phyloP scores from a whole-genome alignment of 2,888 invertebrate genomes.

The Brenthis daphne region DNA sequence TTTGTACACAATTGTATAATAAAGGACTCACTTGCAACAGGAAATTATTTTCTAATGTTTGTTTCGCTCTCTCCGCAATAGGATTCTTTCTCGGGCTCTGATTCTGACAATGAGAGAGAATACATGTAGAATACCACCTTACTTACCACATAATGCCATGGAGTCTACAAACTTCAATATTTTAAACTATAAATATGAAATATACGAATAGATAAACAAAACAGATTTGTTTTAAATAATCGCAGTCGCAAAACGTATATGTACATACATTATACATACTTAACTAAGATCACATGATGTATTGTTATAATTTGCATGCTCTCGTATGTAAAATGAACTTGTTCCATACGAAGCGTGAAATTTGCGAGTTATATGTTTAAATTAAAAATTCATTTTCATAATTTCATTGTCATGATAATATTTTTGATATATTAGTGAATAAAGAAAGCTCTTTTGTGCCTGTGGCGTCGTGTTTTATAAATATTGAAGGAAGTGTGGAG shows the following conservation, averaged over 20 bases:
- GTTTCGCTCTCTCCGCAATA: slow-evolving; percentile 80
- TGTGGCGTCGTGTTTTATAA: slow-evolving; percentile 2
- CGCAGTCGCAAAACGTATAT: background rate
- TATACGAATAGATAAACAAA: background rate
- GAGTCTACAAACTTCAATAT: slow-evolving; percentile 11
- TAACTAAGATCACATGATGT: slow-evolving; percentile 1
- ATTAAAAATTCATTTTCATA: too few species aligned
- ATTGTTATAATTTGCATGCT: slow-evolving; percentile 2
- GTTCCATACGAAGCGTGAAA: slow-evolving; percentile 5
- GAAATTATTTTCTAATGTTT: slow-evolving; percentile 79
- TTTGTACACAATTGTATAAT: slow-evolving; percentile 33
- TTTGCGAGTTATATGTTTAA: background rate
- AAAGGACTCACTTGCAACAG: slow-evolving; percentile 77
- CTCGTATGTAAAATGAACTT: background rate
- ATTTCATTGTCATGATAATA: background rate
- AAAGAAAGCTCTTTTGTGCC: background rate
- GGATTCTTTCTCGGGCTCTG: slow-evolving; percentile 80
- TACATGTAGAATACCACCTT: slow-evolving; percentile 59
- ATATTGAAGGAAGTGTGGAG: slow-evolving; percentile 21
- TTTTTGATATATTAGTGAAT: background rate
- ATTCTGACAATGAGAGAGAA: slow-evolving; percentile 76
- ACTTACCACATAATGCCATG: slow-evolving; percentile 25
- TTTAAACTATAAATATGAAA: background rate
- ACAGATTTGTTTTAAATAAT: background rate
- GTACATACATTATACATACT: background rate